These are phyloP conservation scores for Cisticola juncidis DNA, from an alignment of 2,113 vertebrate species.

Conservation along the genomic window DNA sequence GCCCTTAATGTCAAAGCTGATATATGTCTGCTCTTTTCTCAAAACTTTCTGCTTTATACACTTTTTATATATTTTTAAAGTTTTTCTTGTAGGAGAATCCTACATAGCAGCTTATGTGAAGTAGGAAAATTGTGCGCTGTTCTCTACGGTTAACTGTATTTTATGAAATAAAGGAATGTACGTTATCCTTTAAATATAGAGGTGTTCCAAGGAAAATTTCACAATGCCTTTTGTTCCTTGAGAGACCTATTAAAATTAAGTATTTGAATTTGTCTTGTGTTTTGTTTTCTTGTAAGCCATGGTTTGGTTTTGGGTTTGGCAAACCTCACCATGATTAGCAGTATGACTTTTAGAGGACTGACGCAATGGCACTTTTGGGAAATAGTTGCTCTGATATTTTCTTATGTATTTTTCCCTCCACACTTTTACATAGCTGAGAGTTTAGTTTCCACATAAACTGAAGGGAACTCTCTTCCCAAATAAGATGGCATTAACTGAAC, in stretches of 20 bases:
- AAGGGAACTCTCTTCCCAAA: background rate
- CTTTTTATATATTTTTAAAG: background rate
- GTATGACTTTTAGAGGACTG: slow-evolving; percentile 1
- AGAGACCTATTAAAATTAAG: background rate
- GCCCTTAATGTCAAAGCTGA: background rate
- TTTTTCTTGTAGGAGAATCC: background rate
- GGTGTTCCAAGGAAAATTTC: slow-evolving; percentile 35
- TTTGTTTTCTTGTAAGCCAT: background rate
- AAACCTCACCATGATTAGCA: background rate
- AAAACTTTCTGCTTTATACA: background rate
- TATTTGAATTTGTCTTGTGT: background rate
- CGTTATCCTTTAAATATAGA: background rate
- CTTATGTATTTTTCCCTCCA: background rate
- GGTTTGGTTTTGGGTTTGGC: background rate
- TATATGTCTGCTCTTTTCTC: background rate
- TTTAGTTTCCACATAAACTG: background rate
- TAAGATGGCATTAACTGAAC: background rate
- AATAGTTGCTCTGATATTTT: background rate
- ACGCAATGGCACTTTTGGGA: slow-evolving; percentile 12
- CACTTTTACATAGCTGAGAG: background rate
- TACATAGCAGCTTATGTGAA: background rate
- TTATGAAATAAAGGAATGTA: background rate
- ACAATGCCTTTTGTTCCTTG: background rate
- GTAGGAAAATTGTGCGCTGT: background rate
- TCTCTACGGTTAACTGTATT: background rate